Evolutionary conservation across 2,888 invertebrate species (phyloP).

Genomic region (Norana najaformis): DNA sequence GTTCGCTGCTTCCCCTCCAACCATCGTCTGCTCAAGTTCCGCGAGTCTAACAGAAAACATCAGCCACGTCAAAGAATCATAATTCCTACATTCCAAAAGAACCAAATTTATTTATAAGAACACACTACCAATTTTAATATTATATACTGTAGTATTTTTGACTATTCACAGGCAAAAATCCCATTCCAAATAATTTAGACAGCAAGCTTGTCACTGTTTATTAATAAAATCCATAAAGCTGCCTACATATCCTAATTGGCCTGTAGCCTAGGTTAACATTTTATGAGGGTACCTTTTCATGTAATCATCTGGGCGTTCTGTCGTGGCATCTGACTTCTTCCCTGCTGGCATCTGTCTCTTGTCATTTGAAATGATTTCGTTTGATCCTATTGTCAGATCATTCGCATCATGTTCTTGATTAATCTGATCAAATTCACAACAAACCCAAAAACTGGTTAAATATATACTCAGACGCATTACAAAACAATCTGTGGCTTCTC

Average conservation of each 20-base stretch:
- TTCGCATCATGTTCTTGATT: background rate
- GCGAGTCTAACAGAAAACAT: slow-evolving; percentile 62
- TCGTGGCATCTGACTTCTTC: background rate
- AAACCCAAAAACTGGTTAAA: background rate
- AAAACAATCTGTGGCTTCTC: background rate
- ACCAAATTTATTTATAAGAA: background rate
- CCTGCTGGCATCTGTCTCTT: background rate
- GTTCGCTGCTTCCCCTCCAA: slow-evolving; percentile 78
- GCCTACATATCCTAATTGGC: background rate
- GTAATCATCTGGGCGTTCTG: background rate
- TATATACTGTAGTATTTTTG: too few relatives aligned
- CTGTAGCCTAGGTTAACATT: background rate
- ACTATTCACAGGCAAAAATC: background rate
- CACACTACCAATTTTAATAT: too few relatives aligned
- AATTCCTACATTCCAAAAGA: background rate
- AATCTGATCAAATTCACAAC: background rate
- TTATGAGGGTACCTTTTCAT: background rate
- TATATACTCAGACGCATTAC: background rate
- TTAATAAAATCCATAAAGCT: background rate
- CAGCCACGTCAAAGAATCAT: background rate
- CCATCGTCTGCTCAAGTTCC: slow-evolving; percentile 74
- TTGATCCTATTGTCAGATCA: background rate
- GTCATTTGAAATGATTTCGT: slow-evolving; percentile 13
- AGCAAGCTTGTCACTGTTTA: background rate
- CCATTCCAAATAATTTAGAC: background rate